A percentile compares a stretch with the other conserved stretches of the same genome.
These are phyloP conservation scores for Macrosiphum euphorbiae DNA, from an alignment of 2,888 invertebrate species.

Conservation along the genomic window DNA sequence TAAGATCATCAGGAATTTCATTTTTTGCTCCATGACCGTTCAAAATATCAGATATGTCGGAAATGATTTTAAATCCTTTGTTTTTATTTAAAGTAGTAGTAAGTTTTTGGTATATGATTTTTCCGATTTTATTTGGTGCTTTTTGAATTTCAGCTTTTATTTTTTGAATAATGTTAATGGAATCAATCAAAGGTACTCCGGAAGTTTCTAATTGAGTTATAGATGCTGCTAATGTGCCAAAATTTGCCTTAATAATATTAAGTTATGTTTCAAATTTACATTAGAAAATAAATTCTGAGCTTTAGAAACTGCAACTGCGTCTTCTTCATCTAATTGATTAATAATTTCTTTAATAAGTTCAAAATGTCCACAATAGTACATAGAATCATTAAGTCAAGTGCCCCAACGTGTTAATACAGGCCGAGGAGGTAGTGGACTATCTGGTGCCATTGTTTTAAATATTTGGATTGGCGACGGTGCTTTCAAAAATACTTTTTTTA, in stretches of 20 bases:
- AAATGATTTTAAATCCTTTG: conserved; percentile 31
- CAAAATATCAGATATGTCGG: conserved; percentile 13
- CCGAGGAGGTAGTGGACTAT: no score
- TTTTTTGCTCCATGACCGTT: not conserved
- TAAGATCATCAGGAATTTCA: not conserved
- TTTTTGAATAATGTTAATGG: conserved; percentile 16
- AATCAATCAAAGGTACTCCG: not conserved
- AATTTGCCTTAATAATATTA: not conserved
- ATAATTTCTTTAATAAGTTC: conserved; percentile 30
- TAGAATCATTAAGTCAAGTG: not conserved
- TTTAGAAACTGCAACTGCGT: no score
- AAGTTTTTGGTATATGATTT: not conserved
- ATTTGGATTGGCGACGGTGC: no score
- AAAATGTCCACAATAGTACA: conserved; percentile 25
- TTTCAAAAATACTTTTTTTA: no score
- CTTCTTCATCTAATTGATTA: not conserved
- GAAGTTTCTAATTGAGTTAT: conserved; percentile 17
- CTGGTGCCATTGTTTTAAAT: no score
- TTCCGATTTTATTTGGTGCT: conserved; percentile 17
- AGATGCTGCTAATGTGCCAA: no score
- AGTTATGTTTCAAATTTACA: no score
- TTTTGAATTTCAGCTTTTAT: conserved; percentile 28
- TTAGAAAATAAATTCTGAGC: no score
- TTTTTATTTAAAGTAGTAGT: conserved; percentile 22
- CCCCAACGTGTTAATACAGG: conserved; percentile 10